Evolutionary conservation across 2,888 invertebrate genomes (phyloP).

Genomic region (Sipha maydis): DNA sequence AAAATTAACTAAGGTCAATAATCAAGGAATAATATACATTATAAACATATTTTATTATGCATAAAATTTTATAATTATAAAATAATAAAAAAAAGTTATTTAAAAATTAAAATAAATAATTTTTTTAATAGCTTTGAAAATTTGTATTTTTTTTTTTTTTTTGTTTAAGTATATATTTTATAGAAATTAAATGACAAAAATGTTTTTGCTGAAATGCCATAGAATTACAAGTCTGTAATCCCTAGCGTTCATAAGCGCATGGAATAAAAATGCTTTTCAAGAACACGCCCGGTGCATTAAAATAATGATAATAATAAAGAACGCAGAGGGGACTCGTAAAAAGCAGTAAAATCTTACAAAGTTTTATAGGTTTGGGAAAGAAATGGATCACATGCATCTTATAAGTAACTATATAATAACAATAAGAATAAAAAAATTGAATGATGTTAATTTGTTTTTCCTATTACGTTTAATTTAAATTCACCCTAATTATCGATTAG

Average conservation of each 20-base stretch:
- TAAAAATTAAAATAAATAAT: neutral
- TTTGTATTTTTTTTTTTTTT: neutral
- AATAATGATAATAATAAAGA: constrained; percentile 44
- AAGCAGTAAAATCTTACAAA: constrained; percentile 43
- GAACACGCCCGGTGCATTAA: constrained; percentile 49
- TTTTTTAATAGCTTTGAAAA: neutral
- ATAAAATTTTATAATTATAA: too few species aligned
- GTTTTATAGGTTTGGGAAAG: constrained; percentile 29
- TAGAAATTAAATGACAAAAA: constrained; percentile 17
- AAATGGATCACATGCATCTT: constrained; percentile 22
- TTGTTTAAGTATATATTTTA: neutral
- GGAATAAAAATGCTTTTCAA: constrained; percentile 50
- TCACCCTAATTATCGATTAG: neutral
- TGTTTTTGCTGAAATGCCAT: constrained; percentile 10
- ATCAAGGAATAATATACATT: too few species aligned
- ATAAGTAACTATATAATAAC: neutral
- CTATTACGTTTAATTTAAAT: constrained; percentile 8
- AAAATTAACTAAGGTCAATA: too few species aligned
- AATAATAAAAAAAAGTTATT: neutral
- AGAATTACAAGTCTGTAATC: constrained; percentile 37
- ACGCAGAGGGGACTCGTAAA: neutral
- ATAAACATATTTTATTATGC: too few species aligned
- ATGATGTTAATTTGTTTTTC: neutral
- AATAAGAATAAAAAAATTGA: constrained; percentile 3
- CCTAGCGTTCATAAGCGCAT: constrained; percentile 17